Evolutionary conservation across 2,797 vertebrate genomes (phyloP), one percentile per base, ranked within the genome.

Genomic region (Semaprochilodus insignis): DNA sequence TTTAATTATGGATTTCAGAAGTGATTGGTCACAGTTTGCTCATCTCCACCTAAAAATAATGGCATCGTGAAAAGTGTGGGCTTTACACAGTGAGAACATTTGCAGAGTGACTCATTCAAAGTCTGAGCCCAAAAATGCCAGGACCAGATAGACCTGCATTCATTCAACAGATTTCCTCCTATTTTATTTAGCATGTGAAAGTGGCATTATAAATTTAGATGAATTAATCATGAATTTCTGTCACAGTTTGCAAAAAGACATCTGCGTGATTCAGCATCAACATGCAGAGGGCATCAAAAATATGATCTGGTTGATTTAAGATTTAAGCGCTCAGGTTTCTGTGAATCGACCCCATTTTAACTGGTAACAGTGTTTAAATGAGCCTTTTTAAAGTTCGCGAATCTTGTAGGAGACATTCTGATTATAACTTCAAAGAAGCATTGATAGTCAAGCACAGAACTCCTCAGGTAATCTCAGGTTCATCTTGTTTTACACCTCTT

Each of bases 401-500:
- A 63, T 31, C 62, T 63, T 13, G 15, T 15, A 15, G 25, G 25
- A 63, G 62, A 63, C 23, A 25, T 78, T 59, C 40, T 59, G 14
- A 34, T 80, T 34, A 23, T 71, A 73, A 40, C 88, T 87, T 75
- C 65, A 81, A 69, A 88, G 88, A 85, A 88, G 90, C 84, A 90
- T 88, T 89, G 83, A 23, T 48, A 81, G 74, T 85, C 65, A 40
- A 81, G 77, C 78, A 63, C 70, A 48, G 62, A 73, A 85, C 72
- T 75, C 74, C 86, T 80, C 51, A 48, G 80, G 89, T 87, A 92
- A 80, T 89, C 84, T 88, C 85, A 91, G 89, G 52, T 89, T 84
- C 90, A 91, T 93, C 91, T 94, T 94, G 88, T 92, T 95, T 95
- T 95, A 93, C 93, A 94, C 89, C 91, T 94, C 89, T 91, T 95